These are phyloP conservation scores for Dicyrtoma fusca DNA, from an alignment of 2,888 invertebrate species.

Conservation along the genomic window DNA sequence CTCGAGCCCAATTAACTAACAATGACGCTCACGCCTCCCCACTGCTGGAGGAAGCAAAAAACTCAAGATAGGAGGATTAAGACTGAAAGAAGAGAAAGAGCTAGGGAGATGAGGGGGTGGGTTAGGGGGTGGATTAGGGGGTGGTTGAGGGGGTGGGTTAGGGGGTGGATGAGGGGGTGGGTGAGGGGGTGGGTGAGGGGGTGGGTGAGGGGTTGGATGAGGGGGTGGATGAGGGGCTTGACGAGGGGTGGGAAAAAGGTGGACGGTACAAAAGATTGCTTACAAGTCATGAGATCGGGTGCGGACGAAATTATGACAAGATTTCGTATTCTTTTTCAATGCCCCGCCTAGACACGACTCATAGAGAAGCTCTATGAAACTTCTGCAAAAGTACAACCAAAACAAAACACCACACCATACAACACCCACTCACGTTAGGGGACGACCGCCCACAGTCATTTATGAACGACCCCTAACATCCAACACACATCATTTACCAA, in stretches of 20 bases:
- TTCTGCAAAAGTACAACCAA: conserved; percentile 40
- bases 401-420: too few relatives aligned
- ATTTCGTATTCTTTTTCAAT: conserved; percentile 51
- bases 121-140: too few relatives aligned
- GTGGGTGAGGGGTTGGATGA: not conserved
- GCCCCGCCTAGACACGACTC: conserved; percentile 54
- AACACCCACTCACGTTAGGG: too few relatives aligned
- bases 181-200: not conserved
- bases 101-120: too few relatives aligned
- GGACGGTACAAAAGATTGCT: conserved; percentile 35
- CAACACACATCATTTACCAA: too few relatives aligned
- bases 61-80: too few relatives aligned
- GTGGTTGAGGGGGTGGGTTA: too few relatives aligned
- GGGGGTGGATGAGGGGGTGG: not conserved
- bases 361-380: conserved; percentile 55
- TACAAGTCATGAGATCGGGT: conserved; percentile 55
- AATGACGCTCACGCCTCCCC: not conserved
- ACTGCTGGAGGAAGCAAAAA: not conserved
- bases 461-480: too few relatives aligned
- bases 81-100: too few relatives aligned
- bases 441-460: too few relatives aligned
- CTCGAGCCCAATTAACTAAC: too few relatives aligned
- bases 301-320: conserved; percentile 51
- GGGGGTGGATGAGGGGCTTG: not conserved
- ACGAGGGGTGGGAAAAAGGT: conserved; percentile 9